A percentile compares a stretch with the other conserved stretches of the same genome.
Conservation (phyloP, 23 tunicate species). For the Styela plicata region DNA sequence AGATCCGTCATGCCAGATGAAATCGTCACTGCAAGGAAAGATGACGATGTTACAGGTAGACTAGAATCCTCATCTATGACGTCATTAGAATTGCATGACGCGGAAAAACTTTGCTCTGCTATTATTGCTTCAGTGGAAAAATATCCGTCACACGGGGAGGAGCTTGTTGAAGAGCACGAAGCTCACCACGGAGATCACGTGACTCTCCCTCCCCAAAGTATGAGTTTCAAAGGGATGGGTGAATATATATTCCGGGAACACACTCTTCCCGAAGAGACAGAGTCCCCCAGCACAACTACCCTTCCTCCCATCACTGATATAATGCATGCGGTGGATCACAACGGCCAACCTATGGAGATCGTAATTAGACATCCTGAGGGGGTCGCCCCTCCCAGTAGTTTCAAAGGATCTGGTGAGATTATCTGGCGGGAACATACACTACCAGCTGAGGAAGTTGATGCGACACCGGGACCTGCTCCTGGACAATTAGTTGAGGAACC, state of each 20-base stretch:
- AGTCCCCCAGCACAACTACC: background rate
- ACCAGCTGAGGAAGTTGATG: background rate
- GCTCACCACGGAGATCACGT: background rate
- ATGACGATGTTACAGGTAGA: background rate
- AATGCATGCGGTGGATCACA: background rate
- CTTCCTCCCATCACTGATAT: background rate
- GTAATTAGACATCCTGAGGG: background rate
- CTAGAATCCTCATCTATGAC: conserved; percentile 3
- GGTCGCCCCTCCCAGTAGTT: background rate
- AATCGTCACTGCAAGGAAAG: background rate
- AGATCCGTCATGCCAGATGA: conserved; percentile 8
- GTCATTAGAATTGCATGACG: conserved; percentile 1
- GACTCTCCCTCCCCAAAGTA: background rate
- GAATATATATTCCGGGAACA: background rate
- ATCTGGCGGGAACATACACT: background rate
- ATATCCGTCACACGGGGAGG: background rate
- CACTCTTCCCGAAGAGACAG: background rate
- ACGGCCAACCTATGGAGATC: conserved; percentile 12
- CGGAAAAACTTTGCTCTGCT: conserved; percentile 11
- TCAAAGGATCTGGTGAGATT: background rate
- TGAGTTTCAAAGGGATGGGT: conserved; percentile 4
- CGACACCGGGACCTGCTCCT: background rate
- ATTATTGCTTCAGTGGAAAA: conserved; percentile 10
- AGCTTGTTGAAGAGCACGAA: background rate
- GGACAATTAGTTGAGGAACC: background rate